Evolutionary conservation across 2,113 vertebrate genomes (phyloP).

Genomic region (Rhodinocichla rosea): DNA sequence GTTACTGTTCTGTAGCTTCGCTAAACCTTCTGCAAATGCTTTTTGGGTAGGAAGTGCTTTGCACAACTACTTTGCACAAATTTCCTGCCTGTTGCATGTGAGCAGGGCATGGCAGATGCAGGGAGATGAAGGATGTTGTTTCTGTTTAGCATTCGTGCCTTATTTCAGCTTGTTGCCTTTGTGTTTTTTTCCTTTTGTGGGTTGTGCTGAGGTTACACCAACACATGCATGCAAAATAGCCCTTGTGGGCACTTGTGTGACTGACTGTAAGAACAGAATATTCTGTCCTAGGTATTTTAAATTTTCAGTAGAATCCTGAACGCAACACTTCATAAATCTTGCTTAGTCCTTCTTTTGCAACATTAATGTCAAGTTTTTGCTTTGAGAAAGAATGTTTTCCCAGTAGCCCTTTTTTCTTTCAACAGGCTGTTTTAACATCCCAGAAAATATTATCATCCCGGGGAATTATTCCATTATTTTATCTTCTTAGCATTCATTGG

Average conservation of each 20-base stretch:
- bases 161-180: not conserved
- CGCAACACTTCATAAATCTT: not conserved
- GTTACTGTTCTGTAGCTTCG: not conserved
- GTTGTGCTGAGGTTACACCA: not conserved
- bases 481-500: not conserved
- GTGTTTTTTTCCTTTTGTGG: not conserved
- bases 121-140: not conserved
- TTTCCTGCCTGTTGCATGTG: not conserved
- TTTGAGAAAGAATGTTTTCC: not conserved
- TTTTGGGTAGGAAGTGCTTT: not conserved
- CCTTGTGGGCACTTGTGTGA: not conserved
- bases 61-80: not conserved
- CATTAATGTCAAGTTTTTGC: not conserved
- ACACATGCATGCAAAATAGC: not conserved
- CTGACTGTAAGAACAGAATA: not conserved
- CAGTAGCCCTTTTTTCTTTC: not conserved
- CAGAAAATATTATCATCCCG: conserved; percentile 1
- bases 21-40: not conserved
- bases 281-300: not conserved
- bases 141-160: not conserved
- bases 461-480: conserved; percentile 11
- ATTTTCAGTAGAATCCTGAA: not conserved
- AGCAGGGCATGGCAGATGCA: not conserved
- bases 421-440: not conserved
- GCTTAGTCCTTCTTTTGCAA: not conserved